Conservation (phyloP, 2,113 vertebrate genomes). For the Clupea harengus region DNA sequence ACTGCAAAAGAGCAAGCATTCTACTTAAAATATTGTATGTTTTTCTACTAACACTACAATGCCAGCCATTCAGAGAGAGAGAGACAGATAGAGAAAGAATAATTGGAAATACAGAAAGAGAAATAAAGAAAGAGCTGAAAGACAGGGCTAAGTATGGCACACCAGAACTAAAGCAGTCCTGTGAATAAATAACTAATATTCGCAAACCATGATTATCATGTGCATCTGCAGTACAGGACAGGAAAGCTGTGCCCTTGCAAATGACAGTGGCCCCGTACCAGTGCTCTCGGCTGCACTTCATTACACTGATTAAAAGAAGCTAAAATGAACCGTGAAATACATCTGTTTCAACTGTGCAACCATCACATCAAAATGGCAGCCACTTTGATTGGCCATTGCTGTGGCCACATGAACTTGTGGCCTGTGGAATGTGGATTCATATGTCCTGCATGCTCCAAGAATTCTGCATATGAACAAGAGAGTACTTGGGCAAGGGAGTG, state of each 20-base stretch:
- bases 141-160: neutral
- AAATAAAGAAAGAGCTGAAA: neutral
- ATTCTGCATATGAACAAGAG: neutral
- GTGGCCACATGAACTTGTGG: slow-evolving; percentile 21
- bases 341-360: slow-evolving; percentile 50
- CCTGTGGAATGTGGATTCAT: neutral
- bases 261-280: slow-evolving; percentile 38
- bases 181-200: neutral
- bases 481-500: neutral
- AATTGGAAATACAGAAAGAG: neutral
- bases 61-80: neutral
- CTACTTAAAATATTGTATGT: neutral
- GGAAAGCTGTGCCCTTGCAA: slow-evolving; percentile 19
- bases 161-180: neutral
- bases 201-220: slow-evolving; percentile 25
- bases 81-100: neutral
- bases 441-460: neutral
- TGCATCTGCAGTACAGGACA: slow-evolving; percentile 31
- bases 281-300: slow-evolving; percentile 51
- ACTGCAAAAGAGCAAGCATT: neutral
- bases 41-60: neutral
- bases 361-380: slow-evolving; percentile 49
- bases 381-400: slow-evolving; percentile 52
- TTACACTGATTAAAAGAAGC: slow-evolving; percentile 62
- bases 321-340: slow-evolving; percentile 60